Conservation (phyloP, 1,140 invertebrate genomes). For the Nasonia giraulti region DNA sequence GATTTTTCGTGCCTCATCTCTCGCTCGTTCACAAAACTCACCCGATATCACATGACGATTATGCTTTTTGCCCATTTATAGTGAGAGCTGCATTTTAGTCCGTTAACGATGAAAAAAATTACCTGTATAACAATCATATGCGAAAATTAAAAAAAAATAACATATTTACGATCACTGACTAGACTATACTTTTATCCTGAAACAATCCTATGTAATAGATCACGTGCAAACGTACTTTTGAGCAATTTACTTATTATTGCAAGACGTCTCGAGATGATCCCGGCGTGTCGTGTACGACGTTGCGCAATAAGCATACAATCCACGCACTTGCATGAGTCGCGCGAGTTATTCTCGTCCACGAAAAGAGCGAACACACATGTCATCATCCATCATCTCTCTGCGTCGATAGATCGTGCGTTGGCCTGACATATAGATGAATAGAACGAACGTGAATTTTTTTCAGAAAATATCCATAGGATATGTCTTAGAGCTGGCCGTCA, state of each 20-base stretch:
- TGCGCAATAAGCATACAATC: background rate
- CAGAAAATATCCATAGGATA: background rate
- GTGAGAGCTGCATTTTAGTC: background rate
- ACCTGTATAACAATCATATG: background rate
- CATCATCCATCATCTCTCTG: background rate
- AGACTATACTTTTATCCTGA: too few relatives aligned
- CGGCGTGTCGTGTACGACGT: background rate
- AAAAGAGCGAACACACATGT: background rate
- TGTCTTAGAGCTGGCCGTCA: background rate
- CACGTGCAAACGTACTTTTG: too few relatives aligned
- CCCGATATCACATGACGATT: background rate
- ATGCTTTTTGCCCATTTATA: background rate
- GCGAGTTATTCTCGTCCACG: background rate
- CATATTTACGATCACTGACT: too few relatives aligned
- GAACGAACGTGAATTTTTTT: background rate
- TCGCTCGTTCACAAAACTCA: background rate
- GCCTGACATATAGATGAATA: conserved; percentile 33
- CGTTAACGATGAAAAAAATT: background rate
- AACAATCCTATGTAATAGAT: too few relatives aligned
- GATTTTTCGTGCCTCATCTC: background rate
- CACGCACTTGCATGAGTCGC: conserved; percentile 23
- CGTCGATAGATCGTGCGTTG: background rate
- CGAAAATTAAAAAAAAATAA: background rate
- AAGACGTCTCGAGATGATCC: too few relatives aligned
- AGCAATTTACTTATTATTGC: too few relatives aligned